A percentile compares a stretch with the other conserved stretches of the same genome.
phyloP scores from a whole-genome alignment of 2,113 vertebrate genomes.

The Sorex fumeus region DNA sequence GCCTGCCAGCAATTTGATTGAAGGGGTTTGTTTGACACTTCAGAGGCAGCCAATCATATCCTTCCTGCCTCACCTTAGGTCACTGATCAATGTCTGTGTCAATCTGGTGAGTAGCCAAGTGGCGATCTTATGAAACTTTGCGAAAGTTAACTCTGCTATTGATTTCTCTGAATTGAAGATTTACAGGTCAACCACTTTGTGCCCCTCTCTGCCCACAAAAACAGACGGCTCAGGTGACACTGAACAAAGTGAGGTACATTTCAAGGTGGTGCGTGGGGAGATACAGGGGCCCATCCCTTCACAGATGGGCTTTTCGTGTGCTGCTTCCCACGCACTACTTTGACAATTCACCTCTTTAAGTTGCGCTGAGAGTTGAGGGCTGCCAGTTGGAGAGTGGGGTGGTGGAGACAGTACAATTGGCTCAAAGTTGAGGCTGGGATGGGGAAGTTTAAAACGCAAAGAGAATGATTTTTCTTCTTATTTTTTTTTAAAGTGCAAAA shows the following conservation, averaged over 20 bases:
- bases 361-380: constrained; percentile 92
- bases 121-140: constrained; percentile 83
- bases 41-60: constrained; percentile 99
- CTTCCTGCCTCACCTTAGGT: constrained; percentile 99
- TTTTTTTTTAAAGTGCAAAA: constrained; percentile 62
- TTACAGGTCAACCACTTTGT: constrained; percentile 83
- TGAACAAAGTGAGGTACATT: constrained; percentile 86
- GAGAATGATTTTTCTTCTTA: not conserved
- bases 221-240: constrained; percentile 83
- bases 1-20: constrained; percentile 99
- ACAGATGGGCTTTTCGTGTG: constrained; percentile 71
- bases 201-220: constrained; percentile 67
- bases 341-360: constrained; percentile 87
- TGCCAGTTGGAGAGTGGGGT: constrained; percentile 93
- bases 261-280: constrained; percentile 90
- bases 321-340: constrained; percentile 89
- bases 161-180: constrained; percentile 87
- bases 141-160: constrained; percentile 85
- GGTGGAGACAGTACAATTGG: constrained; percentile 85
- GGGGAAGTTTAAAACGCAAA: constrained; percentile 54
- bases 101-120: constrained; percentile 95
- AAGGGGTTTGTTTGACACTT: constrained; percentile 99
- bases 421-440: constrained; percentile 47
- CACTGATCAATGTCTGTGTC: constrained; percentile 99
- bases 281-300: constrained; percentile 62